Percentiles rank a stretch among this genome's conserved stretches.
phyloP scores from a whole-genome alignment of 2,797 vertebrate genomes.

The Microtus agrestis region DNA sequence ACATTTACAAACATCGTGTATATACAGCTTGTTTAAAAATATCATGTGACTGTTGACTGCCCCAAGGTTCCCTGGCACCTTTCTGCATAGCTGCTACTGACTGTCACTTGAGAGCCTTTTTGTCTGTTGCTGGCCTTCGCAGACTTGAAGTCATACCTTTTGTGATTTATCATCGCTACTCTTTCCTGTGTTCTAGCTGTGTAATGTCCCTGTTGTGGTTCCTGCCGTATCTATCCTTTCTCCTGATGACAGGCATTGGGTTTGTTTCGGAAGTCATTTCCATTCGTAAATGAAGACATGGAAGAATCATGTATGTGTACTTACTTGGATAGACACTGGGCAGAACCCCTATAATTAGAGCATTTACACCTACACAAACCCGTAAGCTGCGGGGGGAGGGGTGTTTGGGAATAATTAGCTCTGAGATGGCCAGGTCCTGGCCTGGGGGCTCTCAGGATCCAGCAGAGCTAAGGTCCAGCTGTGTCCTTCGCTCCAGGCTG shows the following conservation, averaged over 20 bases:
- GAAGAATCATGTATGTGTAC: background rate
- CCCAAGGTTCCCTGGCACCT: background rate
- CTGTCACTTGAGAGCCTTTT: background rate
- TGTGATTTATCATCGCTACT: background rate
- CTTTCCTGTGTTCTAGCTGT: background rate
- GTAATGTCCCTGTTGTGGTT: background rate
- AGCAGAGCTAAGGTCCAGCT: background rate
- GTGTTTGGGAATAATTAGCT: background rate
- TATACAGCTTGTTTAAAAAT: no score
- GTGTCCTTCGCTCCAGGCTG: background rate
- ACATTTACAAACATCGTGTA: background rate
- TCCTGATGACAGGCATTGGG: background rate
- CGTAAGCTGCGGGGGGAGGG: background rate
- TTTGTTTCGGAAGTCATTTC: background rate
- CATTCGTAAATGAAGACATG: conserved; percentile 2
- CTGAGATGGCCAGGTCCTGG: background rate
- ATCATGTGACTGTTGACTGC: background rate
- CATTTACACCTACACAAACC: background rate
- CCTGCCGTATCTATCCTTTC: background rate
- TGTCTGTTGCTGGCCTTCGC: background rate
- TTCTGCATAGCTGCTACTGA: background rate
- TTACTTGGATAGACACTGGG: background rate
- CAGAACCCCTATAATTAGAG: conserved; percentile 3
- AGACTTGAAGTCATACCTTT: background rate
- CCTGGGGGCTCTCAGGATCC: background rate